phyloP scores from a whole-genome alignment of 2,797 vertebrate genomes.

The Erethizon dorsatum region DNA sequence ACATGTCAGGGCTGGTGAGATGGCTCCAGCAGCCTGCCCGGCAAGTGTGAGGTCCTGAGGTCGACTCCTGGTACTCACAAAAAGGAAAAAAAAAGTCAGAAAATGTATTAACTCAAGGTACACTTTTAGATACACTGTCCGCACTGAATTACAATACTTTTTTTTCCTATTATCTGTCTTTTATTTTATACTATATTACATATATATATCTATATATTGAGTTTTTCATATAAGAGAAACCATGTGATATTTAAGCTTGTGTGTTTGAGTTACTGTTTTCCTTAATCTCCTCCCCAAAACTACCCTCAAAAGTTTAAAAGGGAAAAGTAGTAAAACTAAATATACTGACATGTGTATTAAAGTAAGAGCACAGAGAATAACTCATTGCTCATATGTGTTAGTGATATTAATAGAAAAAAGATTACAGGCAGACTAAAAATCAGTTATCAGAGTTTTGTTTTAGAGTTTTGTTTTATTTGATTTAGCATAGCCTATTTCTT shows the following conservation, averaged over 20 bases:
- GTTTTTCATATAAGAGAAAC: not conserved
- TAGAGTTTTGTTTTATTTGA: not conserved
- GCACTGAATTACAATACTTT: not conserved
- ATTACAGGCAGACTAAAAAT: slow-evolving; percentile 1
- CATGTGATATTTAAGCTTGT: not conserved
- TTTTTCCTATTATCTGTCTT: not conserved
- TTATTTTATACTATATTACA: not conserved
- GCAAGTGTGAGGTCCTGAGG: too few species aligned
- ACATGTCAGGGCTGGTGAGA: not conserved
- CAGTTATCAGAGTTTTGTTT: slow-evolving; percentile 18
- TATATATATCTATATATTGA: not conserved
- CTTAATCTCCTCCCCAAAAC: not conserved
- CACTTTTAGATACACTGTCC: not conserved
- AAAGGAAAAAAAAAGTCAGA: too few species aligned
- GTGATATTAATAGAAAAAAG: not conserved
- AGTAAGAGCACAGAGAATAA: not conserved
- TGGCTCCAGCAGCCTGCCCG: too few species aligned
- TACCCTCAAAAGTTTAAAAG: not conserved
- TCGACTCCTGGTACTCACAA: too few species aligned
- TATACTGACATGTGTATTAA: not conserved
- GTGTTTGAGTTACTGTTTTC: not conserved
- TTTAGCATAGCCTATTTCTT: slow-evolving; percentile 4
- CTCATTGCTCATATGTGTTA: not conserved
- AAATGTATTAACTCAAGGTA: not conserved
- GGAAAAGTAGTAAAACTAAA: not conserved